These are phyloP conservation scores for Holothuria leucospilota DNA, from an alignment of 53 echinoderm and acorn worm genomes.

Conservation along the genomic window DNA sequence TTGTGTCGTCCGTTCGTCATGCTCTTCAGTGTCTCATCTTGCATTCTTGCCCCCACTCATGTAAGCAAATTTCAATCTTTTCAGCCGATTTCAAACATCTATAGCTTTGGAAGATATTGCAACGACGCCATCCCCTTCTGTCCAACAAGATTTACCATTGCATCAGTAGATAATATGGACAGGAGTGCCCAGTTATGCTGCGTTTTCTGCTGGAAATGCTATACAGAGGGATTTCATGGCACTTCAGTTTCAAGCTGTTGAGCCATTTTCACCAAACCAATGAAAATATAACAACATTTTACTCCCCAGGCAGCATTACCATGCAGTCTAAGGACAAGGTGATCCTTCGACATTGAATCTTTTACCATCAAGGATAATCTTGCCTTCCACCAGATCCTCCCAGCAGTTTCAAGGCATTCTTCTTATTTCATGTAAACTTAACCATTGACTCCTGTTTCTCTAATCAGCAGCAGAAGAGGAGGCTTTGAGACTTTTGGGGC, in stretches of 20 bases:
- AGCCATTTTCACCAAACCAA: neutral
- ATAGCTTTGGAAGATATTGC: constrained; percentile 38
- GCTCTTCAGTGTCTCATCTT: neutral
- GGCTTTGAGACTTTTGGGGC: neutral
- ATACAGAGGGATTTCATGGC: neutral
- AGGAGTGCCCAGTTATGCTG: neutral
- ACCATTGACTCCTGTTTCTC: neutral
- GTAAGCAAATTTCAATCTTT: neutral
- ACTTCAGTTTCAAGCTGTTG: neutral
- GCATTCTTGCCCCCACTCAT: neutral
- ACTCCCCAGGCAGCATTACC: neutral
- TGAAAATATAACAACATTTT: neutral
- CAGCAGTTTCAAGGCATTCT: neutral
- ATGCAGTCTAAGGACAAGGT: too few species aligned
- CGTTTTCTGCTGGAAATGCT: neutral
- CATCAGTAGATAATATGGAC: too few species aligned
- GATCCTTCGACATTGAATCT: too few species aligned
- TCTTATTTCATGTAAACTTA: neutral
- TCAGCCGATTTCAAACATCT: constrained; percentile 26
- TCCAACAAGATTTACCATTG: neutral
- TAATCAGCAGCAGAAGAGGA: neutral
- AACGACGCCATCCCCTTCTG: constrained; percentile 1
- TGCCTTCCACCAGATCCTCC: neutral
- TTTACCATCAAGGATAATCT: too few species aligned
- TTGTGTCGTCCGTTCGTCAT: neutral